A percentile compares a stretch with the other conserved stretches of the same genome.
These are phyloP conservation scores for Limosa lapponica DNA, from an alignment of 2,797 vertebrate genomes.

Conservation along the genomic window DNA sequence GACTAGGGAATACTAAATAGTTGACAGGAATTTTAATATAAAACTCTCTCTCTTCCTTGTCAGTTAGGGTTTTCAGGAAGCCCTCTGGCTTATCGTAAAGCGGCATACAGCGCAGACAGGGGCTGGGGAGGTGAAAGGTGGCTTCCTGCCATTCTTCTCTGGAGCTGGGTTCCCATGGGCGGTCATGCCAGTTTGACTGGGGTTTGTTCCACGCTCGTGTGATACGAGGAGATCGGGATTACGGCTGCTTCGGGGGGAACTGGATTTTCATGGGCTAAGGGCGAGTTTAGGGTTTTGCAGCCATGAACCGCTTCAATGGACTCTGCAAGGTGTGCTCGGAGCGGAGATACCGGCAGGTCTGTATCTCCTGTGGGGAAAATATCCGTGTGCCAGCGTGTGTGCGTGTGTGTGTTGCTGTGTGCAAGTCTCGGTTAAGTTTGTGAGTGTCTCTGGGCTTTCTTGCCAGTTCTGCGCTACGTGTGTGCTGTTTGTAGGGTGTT, in stretches of 20 bases:
- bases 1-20: constrained; percentile 79
- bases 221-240: constrained; percentile 51
- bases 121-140: constrained; percentile 88
- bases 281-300: constrained; percentile 66
- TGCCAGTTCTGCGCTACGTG: background rate
- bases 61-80: constrained; percentile 85
- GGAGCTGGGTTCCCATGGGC: constrained; percentile 92
- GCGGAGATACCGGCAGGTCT: constrained; percentile 89
- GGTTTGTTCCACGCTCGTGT: constrained; percentile 77
- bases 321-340: constrained; percentile 91
- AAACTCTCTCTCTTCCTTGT: constrained; percentile 79
- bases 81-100: constrained; percentile 87
- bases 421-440: fast-evolving
- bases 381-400: fast-evolving
- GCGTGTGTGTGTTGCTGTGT: fast-evolving
- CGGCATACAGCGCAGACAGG: constrained; percentile 85
- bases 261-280: constrained; percentile 71
- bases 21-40: constrained; percentile 81
- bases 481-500: background rate
- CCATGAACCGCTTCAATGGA: constrained; percentile 89
- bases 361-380: constrained; percentile 3
- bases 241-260: constrained; percentile 29
- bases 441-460: background rate
- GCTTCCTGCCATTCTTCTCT: constrained; percentile 98
- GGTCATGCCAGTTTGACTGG: constrained; percentile 87